Evolutionary conservation across 2,113 vertebrate species (phyloP).

Genomic region (Tricholaema leucomelas): DNA sequence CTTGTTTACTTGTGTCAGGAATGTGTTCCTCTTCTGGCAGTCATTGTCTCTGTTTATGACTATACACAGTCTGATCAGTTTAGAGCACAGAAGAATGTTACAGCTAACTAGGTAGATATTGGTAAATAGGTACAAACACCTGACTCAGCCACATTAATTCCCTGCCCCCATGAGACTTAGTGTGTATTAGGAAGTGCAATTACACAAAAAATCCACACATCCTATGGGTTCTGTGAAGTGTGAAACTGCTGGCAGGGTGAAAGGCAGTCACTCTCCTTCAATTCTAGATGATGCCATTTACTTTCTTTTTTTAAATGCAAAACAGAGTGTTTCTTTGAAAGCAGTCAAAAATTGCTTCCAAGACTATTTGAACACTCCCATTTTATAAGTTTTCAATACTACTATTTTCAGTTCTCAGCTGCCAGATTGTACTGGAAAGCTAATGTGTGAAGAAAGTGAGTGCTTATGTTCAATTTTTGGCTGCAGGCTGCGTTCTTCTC

Average conservation of each 20-base stretch:
- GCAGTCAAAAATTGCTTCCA: neutral
- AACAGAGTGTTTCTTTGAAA: neutral
- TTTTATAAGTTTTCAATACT: neutral
- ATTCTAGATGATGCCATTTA: neutral
- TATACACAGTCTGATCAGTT: neutral
- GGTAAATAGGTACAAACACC: too few relatives aligned
- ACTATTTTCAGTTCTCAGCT: neutral
- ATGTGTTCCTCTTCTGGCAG: too few relatives aligned
- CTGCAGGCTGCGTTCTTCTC: conserved; percentile 14
- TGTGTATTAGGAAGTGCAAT: neutral
- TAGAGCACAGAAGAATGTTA: neutral
- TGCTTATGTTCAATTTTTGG: neutral
- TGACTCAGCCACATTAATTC: too few relatives aligned
- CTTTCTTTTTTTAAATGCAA: neutral
- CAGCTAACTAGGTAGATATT: neutral
- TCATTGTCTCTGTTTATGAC: too few relatives aligned
- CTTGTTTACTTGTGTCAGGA: too few relatives aligned
- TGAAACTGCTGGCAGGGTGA: neutral
- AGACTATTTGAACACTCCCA: neutral
- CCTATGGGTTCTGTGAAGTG: neutral
- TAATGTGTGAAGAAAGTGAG: neutral
- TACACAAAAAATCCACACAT: neutral
- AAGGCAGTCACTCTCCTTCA: neutral
- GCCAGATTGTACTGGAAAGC: neutral
- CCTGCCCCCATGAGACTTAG: neutral